phyloP scores from a whole-genome alignment of 2,888 invertebrate genomes.

The Hirtodrosophila cameraria region DNA sequence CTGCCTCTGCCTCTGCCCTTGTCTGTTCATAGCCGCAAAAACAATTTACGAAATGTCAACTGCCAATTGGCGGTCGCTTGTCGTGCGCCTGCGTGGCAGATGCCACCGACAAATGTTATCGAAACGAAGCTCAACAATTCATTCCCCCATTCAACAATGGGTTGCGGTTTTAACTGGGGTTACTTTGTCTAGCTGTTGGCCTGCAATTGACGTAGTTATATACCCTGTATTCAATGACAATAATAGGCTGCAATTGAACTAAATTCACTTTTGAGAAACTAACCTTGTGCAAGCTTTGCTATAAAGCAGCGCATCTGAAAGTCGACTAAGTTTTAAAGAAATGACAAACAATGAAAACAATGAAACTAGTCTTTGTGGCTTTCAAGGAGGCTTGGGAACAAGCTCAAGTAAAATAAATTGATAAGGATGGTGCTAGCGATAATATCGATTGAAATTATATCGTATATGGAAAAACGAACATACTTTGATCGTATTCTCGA shows the following conservation, averaged over 20 bases:
- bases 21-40: constrained; percentile 5
- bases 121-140: constrained; percentile 5
- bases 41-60: constrained; percentile 67
- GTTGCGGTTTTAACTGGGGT: constrained; percentile 18
- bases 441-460: too few species aligned
- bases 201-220: constrained; percentile 21
- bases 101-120: constrained; percentile 43
- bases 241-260: constrained; percentile 2
- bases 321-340: background rate
- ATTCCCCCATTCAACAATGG: background rate
- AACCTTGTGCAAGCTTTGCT: too few species aligned
- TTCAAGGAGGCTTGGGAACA: too few species aligned
- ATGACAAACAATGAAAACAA: background rate
- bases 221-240: constrained; percentile 4
- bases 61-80: constrained; percentile 57
- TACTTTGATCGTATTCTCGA: too few species aligned
- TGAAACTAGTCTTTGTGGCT: background rate
- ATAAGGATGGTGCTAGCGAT: too few species aligned
- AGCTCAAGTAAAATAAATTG: too few species aligned
- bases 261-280: background rate
- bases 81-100: constrained; percentile 53
- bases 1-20: background rate
- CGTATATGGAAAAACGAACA: too few species aligned
- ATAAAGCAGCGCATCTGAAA: too few species aligned
- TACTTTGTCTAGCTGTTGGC: constrained; percentile 31